Percentiles rank a stretch among this genome's conserved stretches.
Evolutionary conservation across 2,888 invertebrate genomes (phyloP).

Genomic region (Osmoderma eremita): DNA sequence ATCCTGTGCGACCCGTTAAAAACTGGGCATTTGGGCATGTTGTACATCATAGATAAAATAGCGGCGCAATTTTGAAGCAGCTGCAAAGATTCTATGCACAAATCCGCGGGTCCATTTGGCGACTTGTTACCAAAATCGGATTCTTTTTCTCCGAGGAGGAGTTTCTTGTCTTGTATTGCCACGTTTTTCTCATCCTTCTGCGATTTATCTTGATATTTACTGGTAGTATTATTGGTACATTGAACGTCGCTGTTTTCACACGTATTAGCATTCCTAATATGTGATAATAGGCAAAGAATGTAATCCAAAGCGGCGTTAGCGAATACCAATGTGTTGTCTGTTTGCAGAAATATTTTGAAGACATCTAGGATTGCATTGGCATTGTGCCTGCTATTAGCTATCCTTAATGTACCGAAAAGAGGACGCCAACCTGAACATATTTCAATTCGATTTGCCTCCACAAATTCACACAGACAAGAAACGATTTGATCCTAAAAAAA

Average conservation of each 20-base stretch:
- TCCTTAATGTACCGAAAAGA: constrained; percentile 90
- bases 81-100: constrained; percentile 83
- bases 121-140: constrained; percentile 54
- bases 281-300: constrained; percentile 85
- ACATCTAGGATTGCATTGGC: constrained; percentile 85
- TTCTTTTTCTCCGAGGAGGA: constrained; percentile 46
- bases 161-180: constrained; percentile 33
- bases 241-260: constrained; percentile 49
- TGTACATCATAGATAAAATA: constrained; percentile 90
- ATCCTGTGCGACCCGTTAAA: constrained; percentile 90
- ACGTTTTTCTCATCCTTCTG: constrained; percentile 37
- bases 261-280: constrained; percentile 76
- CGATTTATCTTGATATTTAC: constrained; percentile 18
- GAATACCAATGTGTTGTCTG: constrained; percentile 92
- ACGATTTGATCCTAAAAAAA: constrained; percentile 84
- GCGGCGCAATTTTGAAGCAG: constrained; percentile 87
- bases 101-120: constrained; percentile 63
- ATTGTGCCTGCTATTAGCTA: constrained; percentile 78
- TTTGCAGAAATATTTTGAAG: constrained; percentile 91
- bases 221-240: constrained; percentile 7
- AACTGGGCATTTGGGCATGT: constrained; percentile 93
- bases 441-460: constrained; percentile 92
- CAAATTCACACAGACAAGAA: constrained; percentile 94
- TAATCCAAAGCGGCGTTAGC: constrained; percentile 95
- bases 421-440: constrained; percentile 97